Conservation (phyloP, 2,797 vertebrate genomes). For the Vespertilio murinus region DNA sequence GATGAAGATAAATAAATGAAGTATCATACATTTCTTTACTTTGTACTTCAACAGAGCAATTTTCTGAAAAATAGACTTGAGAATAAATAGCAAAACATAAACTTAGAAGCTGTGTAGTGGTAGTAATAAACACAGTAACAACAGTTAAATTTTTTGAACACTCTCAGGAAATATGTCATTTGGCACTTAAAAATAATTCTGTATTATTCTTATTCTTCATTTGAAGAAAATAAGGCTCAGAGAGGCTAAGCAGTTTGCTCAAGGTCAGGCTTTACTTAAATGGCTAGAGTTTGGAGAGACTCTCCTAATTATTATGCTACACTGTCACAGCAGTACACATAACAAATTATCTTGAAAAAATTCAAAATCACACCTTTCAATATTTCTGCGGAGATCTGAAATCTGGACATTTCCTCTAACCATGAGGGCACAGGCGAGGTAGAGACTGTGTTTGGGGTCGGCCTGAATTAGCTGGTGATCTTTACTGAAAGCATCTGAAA, state of each 20-base stretch:
- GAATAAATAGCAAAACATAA: constrained; percentile 13
- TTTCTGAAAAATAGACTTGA: constrained; percentile 5
- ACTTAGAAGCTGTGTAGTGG: background rate
- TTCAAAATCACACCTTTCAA: constrained; percentile 89
- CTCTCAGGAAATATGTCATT: background rate
- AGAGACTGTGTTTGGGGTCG: constrained; percentile 92
- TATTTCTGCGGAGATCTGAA: constrained; percentile 97
- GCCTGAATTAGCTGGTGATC: constrained; percentile 94
- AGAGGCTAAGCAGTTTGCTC: background rate
- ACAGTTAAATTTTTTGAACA: constrained; percentile 21
- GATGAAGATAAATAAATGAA: constrained; percentile 8
- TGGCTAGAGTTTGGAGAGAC: background rate
- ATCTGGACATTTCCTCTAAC: constrained; percentile 94
- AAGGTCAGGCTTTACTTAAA: background rate
- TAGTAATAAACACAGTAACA: background rate
- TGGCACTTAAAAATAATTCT: background rate
- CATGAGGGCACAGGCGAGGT: constrained; percentile 95
- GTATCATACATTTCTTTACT: constrained; percentile 10
- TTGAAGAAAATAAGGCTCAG: background rate
- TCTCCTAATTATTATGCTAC: background rate
- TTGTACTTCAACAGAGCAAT: constrained; percentile 2
- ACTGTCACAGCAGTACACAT: background rate
- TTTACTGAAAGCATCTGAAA: constrained; percentile 96
- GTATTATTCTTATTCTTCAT: background rate
- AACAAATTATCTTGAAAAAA: constrained; percentile 57